A percentile compares a stretch with the other conserved stretches of the same genome.
Conservation (phyloP, 2,797 vertebrate genomes). For the Anabacerthia variegaticeps region DNA sequence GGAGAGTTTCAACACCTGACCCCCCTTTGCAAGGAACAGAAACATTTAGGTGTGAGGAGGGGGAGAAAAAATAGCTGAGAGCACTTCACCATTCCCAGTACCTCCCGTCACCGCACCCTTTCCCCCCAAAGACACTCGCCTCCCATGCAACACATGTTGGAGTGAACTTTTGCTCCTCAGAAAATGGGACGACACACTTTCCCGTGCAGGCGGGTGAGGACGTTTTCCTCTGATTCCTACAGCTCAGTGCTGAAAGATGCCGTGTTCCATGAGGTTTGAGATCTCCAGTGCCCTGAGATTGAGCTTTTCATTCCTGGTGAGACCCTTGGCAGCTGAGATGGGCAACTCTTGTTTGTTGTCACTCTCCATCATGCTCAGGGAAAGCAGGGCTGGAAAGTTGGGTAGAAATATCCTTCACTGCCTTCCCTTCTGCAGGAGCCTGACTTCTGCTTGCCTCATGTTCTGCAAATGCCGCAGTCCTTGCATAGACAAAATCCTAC, state of each 20-base stretch:
- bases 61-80: neutral
- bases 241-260: neutral
- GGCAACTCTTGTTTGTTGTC: fast-evolving
- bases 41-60: neutral
- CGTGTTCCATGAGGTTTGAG: neutral
- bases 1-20: neutral
- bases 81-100: fast-evolving
- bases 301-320: neutral
- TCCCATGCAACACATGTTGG: constrained; percentile 56
- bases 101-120: neutral
- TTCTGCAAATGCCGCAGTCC: neutral
- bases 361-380: neutral
- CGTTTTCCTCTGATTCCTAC: neutral
- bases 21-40: neutral
- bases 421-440: neutral
- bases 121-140: neutral
- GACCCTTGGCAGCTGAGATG: neutral
- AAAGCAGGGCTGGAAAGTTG: neutral
- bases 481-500: neutral
- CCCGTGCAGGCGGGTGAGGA: neutral
- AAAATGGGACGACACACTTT: constrained; percentile 5
- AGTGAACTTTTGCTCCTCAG: neutral
- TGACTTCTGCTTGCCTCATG: neutral
- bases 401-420: neutral
- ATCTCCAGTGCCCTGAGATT: neutral